Percentiles rank a stretch among this genome's conserved stretches.
These are phyloP conservation scores for Lacanobia wlatinum DNA, from an alignment of 2,888 invertebrate species.

Conservation along the genomic window DNA sequence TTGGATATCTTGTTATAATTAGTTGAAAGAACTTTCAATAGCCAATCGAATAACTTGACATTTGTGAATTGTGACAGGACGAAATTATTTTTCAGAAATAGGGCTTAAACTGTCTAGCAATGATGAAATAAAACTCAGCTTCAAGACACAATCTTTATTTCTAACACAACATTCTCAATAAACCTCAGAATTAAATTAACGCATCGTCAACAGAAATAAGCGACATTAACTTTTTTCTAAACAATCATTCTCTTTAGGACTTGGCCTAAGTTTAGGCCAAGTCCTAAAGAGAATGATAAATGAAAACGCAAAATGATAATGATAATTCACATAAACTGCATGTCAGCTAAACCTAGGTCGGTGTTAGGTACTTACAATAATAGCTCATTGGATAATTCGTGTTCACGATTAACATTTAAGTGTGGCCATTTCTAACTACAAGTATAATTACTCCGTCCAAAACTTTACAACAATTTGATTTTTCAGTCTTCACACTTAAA, in stretches of 20 bases:
- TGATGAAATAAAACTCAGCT: slow-evolving; percentile 43
- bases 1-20: too few relatives aligned
- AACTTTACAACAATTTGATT: slow-evolving; percentile 63
- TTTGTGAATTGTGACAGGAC: too few relatives aligned
- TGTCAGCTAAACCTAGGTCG: slow-evolving; percentile 70
- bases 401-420: slow-evolving; percentile 69
- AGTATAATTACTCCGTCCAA: slow-evolving; percentile 68
- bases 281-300: too few relatives aligned
- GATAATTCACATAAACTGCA: slow-evolving; percentile 51
- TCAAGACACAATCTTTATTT: slow-evolving; percentile 85
- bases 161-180: slow-evolving; percentile 83
- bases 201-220: slow-evolving; percentile 74
- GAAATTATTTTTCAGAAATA: too few relatives aligned
- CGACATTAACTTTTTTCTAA: slow-evolving; percentile 66
- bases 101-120: not conserved
- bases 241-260: slow-evolving; percentile 54
- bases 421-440: slow-evolving; percentile 70
- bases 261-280: too few relatives aligned
- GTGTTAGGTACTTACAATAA: slow-evolving; percentile 67
- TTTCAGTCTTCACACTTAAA: slow-evolving; percentile 69
- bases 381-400: slow-evolving; percentile 76
- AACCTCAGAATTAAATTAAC: slow-evolving; percentile 75
- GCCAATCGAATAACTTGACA: too few relatives aligned
- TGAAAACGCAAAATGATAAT: too few relatives aligned
- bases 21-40: too few relatives aligned